phyloP scores from a whole-genome alignment of 2,113 vertebrate species.

The Cyanoderma ruficeps region DNA sequence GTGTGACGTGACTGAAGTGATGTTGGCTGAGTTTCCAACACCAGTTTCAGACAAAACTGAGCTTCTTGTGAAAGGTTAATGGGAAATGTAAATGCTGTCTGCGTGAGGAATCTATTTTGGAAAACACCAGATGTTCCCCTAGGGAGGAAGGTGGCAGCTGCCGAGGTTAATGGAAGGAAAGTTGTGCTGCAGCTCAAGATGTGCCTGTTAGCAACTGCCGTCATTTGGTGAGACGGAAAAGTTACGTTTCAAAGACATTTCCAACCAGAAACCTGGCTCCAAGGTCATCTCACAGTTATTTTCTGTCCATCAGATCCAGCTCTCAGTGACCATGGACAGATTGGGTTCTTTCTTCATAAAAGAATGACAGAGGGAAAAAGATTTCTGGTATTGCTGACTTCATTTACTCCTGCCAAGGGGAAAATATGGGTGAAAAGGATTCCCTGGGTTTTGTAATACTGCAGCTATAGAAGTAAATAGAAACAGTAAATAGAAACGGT shows the following conservation, averaged over 20 bases:
- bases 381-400: neutral
- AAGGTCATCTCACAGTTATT: neutral
- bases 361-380: neutral
- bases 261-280: neutral
- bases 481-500: neutral
- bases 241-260: neutral
- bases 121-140: neutral
- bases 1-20: neutral
- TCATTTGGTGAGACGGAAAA: neutral
- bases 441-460: neutral
- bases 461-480: neutral
- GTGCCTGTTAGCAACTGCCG: fast-evolving
- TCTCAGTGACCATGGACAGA: neutral
- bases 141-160: neutral
- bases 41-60: neutral
- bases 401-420: neutral
- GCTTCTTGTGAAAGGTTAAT: neutral
- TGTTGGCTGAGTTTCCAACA: neutral
- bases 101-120: neutral
- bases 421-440: slow-evolving; percentile 11
- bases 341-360: neutral
- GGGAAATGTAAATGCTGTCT: neutral
- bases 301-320: neutral
- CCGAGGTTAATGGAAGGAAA: neutral
- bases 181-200: neutral